These are phyloP conservation scores for Coranthus polyacanthus DNA, from an alignment of 2,797 vertebrate species.

Conservation along the genomic window DNA sequence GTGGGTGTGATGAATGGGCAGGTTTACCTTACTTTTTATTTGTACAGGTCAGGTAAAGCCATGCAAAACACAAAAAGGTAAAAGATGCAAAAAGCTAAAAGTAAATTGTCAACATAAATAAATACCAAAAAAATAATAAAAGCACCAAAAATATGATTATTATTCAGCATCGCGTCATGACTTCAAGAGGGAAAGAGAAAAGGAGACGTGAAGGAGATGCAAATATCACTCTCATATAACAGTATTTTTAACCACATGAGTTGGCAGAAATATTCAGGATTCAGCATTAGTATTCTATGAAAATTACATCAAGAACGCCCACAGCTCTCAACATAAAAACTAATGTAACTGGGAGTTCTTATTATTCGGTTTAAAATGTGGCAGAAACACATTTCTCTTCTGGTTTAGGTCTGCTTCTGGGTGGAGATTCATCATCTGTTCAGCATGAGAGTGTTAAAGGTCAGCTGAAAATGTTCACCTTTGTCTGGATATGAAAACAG, in stretches of 20 bases:
- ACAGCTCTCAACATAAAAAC: neutral
- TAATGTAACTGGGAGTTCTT: conserved; percentile 19
- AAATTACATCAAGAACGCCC: neutral
- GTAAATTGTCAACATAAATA: too few species aligned
- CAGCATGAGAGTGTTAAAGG: conserved; percentile 27
- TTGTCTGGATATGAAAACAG: conserved; percentile 15
- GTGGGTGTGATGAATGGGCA: conserved; percentile 2
- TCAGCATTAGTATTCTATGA: neutral
- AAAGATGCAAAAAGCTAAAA: too few species aligned
- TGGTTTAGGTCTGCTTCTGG: neutral
- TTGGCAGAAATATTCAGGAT: conserved; percentile 5
- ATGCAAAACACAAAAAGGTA: too few species aligned
- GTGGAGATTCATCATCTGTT: conserved; percentile 11
- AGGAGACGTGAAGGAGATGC: neutral
- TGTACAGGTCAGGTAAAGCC: too few species aligned
- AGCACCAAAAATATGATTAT: too few species aligned
- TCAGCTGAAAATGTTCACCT: conserved; percentile 13
- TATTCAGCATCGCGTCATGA: too few species aligned
- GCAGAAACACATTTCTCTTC: conserved; percentile 13
- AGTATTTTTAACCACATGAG: neutral
- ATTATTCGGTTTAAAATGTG: conserved; percentile 23
- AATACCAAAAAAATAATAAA: too few species aligned
- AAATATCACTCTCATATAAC: neutral
- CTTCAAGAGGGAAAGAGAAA: neutral
- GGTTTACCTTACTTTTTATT: conserved; percentile 57